phyloP scores from a whole-genome alignment of 2,113 vertebrate species.

The Suncus etruscus region DNA sequence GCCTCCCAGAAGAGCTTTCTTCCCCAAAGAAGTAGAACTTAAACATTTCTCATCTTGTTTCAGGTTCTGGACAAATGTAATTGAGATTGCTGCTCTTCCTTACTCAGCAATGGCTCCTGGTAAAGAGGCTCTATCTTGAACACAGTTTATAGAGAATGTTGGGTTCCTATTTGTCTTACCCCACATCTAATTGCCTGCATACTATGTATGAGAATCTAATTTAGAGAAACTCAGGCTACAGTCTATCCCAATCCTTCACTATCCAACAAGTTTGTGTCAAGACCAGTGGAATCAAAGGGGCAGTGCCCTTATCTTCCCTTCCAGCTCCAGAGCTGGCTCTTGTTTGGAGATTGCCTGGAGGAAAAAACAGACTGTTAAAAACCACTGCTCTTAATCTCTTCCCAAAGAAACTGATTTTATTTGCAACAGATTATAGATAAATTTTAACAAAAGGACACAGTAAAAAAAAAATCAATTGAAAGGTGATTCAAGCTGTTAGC shows the following conservation, averaged over 20 bases:
- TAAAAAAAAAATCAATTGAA: not conserved
- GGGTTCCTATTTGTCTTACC: not conserved
- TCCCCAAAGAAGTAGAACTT: not conserved
- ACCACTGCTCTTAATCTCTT: not conserved
- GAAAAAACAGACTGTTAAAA: not conserved
- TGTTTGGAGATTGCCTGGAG: not conserved
- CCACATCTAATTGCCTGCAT: not conserved
- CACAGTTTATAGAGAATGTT: no score
- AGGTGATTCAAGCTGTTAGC: not conserved
- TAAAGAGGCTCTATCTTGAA: no score
- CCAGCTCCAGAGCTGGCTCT: not conserved
- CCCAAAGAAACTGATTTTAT: not conserved
- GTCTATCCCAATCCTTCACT: no score
- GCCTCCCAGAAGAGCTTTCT: not conserved
- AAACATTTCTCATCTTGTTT: not conserved
- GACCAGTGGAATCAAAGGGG: not conserved
- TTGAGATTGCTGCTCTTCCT: no score
- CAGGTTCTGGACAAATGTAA: not conserved
- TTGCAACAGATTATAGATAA: not conserved
- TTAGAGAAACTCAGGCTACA: not conserved
- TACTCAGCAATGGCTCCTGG: no score
- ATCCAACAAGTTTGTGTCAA: not conserved
- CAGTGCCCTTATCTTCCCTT: not conserved
- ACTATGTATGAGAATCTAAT: not conserved
- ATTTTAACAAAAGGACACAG: not conserved